Evolutionary conservation across 2,113 vertebrate species (phyloP).

Genomic region (Xiphophorus couchianus): DNA sequence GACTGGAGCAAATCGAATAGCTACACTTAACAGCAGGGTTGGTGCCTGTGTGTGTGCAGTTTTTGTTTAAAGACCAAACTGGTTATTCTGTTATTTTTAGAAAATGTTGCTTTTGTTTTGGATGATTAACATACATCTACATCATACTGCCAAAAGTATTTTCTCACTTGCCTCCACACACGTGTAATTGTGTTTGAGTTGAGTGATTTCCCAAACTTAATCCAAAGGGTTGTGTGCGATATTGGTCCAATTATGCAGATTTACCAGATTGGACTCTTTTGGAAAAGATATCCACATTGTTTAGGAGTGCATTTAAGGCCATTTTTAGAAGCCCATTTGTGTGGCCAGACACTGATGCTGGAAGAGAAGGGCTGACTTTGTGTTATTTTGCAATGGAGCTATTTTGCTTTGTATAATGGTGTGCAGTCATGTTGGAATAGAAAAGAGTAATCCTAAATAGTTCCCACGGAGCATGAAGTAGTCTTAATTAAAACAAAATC

Average conservation of each 20-base stretch:
- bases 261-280: neutral
- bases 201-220: neutral
- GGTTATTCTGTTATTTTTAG: slow-evolving; percentile 35
- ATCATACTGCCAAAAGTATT: neutral
- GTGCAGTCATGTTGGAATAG: neutral
- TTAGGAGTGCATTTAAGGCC: neutral
- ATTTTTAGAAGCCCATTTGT: neutral
- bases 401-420: neutral
- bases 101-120: slow-evolving; percentile 19
- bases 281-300: neutral
- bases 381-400: neutral
- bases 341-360: neutral
- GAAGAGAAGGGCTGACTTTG: neutral
- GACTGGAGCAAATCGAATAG: slow-evolving; percentile 70
- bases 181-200: neutral
- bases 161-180: neutral
- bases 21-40: slow-evolving; percentile 49
- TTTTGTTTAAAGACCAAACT: slow-evolving; percentile 40
- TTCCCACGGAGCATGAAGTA: neutral
- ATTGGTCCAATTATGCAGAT: neutral
- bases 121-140: slow-evolving; percentile 1
- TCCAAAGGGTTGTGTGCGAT: neutral
- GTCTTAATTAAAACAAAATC: too few relatives aligned
- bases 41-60: slow-evolving; percentile 25
- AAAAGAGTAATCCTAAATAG: too few relatives aligned